A percentile compares a stretch with the other conserved stretches of the same genome.
phyloP scores from a whole-genome alignment of 2,888 invertebrate species.

The Rhamphomyia laevipes region DNA sequence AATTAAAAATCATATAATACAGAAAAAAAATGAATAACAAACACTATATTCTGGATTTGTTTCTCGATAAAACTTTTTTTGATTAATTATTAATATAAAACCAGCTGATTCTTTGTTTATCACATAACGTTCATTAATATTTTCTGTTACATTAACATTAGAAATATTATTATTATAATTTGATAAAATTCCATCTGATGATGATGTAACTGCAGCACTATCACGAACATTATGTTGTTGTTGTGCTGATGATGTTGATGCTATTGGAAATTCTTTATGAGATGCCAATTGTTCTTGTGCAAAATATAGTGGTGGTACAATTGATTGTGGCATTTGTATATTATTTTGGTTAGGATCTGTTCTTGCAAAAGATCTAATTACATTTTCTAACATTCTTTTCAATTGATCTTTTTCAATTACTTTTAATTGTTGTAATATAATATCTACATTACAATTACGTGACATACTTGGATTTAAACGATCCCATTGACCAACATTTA shows the following conservation, averaged over 20 bases:
- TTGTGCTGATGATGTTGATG: slow-evolving; percentile 1
- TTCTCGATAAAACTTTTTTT: slow-evolving; percentile 24
- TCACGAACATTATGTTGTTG: slow-evolving; percentile 9
- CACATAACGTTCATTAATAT: neutral
- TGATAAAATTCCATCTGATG: neutral
- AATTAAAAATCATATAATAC: neutral
- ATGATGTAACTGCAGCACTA: neutral
- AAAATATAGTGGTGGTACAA: slow-evolving; percentile 3
- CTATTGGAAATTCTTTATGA: slow-evolving; percentile 8
- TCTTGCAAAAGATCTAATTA: slow-evolving; percentile 14
- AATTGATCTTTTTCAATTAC: slow-evolving; percentile 21
- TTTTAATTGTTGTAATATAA: slow-evolving; percentile 28
- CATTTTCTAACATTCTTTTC: slow-evolving; percentile 21
- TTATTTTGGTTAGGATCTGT: no score
- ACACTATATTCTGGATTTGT: slow-evolving; percentile 21
- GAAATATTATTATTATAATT: neutral
- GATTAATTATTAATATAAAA: slow-evolving; percentile 31
- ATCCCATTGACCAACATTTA: slow-evolving; percentile 21
- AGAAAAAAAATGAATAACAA: neutral
- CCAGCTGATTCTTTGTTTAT: slow-evolving; percentile 25
- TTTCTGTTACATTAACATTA: neutral
- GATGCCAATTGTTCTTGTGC: slow-evolving; percentile 4
- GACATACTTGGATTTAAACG: slow-evolving; percentile 6
- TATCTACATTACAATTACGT: slow-evolving; percentile 23
- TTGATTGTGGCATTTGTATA: slow-evolving; percentile 7